Evolutionary conservation across 2,113 vertebrate species (phyloP).

Genomic region (Hymenochirus boettgeri): DNA sequence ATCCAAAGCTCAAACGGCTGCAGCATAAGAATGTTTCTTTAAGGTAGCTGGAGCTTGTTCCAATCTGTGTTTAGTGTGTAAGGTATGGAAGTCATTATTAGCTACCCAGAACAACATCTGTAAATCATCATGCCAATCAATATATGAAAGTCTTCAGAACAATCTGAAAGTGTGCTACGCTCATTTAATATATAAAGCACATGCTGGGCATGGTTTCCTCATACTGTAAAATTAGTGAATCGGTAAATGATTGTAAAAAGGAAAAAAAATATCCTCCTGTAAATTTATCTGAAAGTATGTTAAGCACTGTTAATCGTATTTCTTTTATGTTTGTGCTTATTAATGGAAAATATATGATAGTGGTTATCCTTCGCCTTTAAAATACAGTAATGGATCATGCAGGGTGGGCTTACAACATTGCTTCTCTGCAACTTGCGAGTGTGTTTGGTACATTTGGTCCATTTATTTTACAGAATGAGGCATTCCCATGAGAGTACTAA

Average conservation of each 20-base stretch:
- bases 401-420: no score
- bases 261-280: not conserved
- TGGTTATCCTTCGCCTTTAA: no score
- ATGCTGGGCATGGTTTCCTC: conserved; percentile 1
- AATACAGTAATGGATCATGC: no score
- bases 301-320: no score
- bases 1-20: not conserved
- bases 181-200: conserved; percentile 18
- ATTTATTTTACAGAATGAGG: no score
- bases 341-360: no score
- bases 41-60: not conserved
- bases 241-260: not conserved
- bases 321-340: no score
- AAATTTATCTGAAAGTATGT: no score
- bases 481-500: no score
- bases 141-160: conserved; percentile 12
- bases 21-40: not conserved
- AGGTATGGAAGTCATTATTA: conserved; percentile 26
- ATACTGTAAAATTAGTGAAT: conserved; percentile 19
- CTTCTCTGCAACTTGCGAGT: no score
- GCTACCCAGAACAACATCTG: conserved; percentile 6
- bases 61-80: not conserved
- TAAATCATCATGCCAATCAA: conserved; percentile 28
- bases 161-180: not conserved
- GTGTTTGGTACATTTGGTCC: no score